Evolutionary conservation across 1,140 invertebrate species (phyloP).

Genomic region (Micrasema minimum): DNA sequence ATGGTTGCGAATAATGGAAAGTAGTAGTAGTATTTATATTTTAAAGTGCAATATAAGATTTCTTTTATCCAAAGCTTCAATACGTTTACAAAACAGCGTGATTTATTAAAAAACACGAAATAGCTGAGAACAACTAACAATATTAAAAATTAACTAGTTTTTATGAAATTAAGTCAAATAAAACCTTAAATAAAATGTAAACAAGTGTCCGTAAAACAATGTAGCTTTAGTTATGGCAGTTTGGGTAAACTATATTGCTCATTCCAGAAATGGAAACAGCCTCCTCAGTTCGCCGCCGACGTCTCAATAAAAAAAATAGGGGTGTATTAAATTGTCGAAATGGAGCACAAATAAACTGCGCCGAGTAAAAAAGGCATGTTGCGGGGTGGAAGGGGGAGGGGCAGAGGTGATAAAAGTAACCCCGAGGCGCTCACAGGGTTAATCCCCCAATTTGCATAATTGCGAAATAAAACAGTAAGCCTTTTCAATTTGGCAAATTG

Average conservation of each 20-base stretch:
- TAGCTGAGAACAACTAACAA: too few species aligned
- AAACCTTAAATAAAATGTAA: too few species aligned
- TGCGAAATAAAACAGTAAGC: constrained; percentile 54
- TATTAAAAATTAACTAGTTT: too few species aligned
- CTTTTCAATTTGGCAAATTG: constrained; percentile 54
- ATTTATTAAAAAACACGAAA: too few species aligned
- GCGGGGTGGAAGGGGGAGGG: not conserved
- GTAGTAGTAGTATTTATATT: too few species aligned
- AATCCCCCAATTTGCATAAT: constrained; percentile 53
- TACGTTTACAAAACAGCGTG: too few species aligned
- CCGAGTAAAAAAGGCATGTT: constrained; percentile 31
- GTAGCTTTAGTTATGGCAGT: too few species aligned
- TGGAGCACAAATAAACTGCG: constrained; percentile 22
- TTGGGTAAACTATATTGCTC: constrained; percentile 6
- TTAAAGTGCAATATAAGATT: too few species aligned
- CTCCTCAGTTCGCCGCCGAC: constrained; percentile 17
- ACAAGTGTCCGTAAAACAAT: too few species aligned
- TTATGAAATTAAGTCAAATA: too few species aligned
- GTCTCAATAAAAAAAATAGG: constrained; percentile 30
- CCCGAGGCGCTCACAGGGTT: constrained; percentile 23
- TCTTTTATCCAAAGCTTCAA: too few species aligned
- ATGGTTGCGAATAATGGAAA: too few species aligned
- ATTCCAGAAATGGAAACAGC: constrained; percentile 16
- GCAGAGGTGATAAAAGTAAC: constrained; percentile 32
- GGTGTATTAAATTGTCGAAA: constrained; percentile 34